Evolutionary conservation across 2,113 vertebrate species (phyloP).

Genomic region (Otolemur garnettii): DNA sequence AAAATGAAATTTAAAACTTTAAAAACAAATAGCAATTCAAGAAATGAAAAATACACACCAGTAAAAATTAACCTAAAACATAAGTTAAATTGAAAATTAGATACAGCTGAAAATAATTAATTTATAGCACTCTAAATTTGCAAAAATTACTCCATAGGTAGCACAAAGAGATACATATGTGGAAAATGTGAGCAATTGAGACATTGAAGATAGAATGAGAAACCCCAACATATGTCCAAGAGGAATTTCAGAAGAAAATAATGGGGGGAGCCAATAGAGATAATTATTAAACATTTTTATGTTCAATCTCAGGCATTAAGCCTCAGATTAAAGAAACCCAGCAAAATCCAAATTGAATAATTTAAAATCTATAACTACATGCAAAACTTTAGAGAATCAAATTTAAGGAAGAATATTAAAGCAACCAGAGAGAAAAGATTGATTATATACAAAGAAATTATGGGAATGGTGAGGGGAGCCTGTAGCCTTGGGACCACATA

Average conservation of each 20-base stretch:
- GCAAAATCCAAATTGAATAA: neutral
- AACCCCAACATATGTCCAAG: neutral
- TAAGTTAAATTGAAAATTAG: neutral
- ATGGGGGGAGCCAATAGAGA: neutral
- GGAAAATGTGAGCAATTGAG: neutral
- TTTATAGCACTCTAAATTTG: neutral
- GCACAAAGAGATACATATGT: neutral
- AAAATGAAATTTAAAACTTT: neutral
- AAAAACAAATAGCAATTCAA: neutral
- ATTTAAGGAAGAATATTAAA: neutral
- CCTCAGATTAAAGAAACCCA: neutral
- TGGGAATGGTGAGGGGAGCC: neutral
- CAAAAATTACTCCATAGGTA: neutral
- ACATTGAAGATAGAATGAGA: neutral
- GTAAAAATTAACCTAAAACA: neutral
- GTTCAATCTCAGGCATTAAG: neutral
- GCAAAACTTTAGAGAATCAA: neutral
- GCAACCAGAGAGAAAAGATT: neutral
- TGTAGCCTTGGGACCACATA: too few relatives aligned
- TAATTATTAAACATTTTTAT: neutral
- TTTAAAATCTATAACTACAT: neutral
- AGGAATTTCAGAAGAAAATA: neutral
- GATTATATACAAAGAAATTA: neutral
- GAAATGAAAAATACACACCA: neutral
- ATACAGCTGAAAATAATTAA: neutral